A percentile compares a stretch with the other conserved stretches of the same genome.
phyloP scores from a whole-genome alignment of 2,113 vertebrate species.

The Reinhardtius hippoglossoides region DNA sequence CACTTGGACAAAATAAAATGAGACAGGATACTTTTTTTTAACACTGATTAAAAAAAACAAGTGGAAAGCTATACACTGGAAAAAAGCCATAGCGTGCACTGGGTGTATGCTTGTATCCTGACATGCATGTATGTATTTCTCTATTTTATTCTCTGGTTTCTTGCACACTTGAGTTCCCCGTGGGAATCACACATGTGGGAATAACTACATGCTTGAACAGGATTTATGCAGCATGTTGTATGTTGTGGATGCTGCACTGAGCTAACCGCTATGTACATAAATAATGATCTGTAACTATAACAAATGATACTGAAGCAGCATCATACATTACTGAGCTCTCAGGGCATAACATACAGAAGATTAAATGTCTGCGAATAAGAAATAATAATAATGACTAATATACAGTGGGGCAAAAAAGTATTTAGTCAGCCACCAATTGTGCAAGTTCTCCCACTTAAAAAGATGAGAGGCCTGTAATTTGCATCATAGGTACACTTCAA shows the following conservation, averaged over 20 bases:
- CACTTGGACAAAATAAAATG: constrained; percentile 20
- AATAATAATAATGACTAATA: constrained; percentile 1
- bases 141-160: background rate
- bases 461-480: no score
- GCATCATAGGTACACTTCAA: no score
- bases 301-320: background rate
- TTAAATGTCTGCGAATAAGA: background rate
- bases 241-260: background rate
- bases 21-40: constrained; percentile 12
- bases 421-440: no score
- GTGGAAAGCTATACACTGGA: constrained; percentile 13
- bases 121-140: no score
- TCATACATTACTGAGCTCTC: constrained; percentile 4
- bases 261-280: background rate
- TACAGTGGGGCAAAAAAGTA: no score
- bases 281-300: constrained; percentile 10
- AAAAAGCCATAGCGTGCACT: background rate
- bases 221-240: background rate
- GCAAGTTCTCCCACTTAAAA: no score
- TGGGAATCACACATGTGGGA: background rate
- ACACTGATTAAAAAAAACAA: constrained; percentile 2
- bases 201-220: background rate
- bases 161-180: constrained; percentile 3
- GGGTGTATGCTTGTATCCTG: background rate
- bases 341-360: background rate